A percentile compares a stretch with the other conserved stretches of the same genome.
Evolutionary conservation across 2,888 invertebrate species (phyloP).

Genomic region (Stictocephala bisonia): DNA sequence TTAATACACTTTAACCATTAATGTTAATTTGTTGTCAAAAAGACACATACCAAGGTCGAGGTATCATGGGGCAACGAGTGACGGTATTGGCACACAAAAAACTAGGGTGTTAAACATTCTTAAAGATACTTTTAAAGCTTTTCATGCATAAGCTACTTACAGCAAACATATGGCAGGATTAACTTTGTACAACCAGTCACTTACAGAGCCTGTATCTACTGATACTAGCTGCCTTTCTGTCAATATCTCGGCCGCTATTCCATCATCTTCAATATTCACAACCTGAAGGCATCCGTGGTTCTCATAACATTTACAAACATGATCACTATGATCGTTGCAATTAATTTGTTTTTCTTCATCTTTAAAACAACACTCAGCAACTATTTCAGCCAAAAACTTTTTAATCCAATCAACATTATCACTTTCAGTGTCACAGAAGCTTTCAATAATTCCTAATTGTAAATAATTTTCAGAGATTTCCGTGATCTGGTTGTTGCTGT

Average conservation of each 20-base stretch:
- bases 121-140: too few species aligned
- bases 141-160: slow-evolving; percentile 26
- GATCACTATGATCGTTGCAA: neutral
- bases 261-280: neutral
- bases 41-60: too few species aligned
- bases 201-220: slow-evolving; percentile 40
- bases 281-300: slow-evolving; percentile 7
- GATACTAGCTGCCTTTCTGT: slow-evolving; percentile 3
- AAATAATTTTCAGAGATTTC: too few species aligned
- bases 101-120: too few species aligned
- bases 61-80: too few species aligned
- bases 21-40: too few species aligned
- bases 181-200: slow-evolving; percentile 40
- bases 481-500: too few species aligned
- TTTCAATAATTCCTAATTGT: too few species aligned
- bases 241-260: neutral
- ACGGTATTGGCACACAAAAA: too few species aligned
- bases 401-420: neutral
- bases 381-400: neutral
- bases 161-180: neutral
- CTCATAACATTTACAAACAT: neutral
- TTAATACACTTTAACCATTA: too few species aligned
- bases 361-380: neutral
- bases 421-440: neutral
- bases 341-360: neutral